Evolutionary conservation across 2,888 invertebrate species (phyloP), one percentile per base, ranked within the genome.

Genomic region (Caenorhabditis sp.): DNA sequence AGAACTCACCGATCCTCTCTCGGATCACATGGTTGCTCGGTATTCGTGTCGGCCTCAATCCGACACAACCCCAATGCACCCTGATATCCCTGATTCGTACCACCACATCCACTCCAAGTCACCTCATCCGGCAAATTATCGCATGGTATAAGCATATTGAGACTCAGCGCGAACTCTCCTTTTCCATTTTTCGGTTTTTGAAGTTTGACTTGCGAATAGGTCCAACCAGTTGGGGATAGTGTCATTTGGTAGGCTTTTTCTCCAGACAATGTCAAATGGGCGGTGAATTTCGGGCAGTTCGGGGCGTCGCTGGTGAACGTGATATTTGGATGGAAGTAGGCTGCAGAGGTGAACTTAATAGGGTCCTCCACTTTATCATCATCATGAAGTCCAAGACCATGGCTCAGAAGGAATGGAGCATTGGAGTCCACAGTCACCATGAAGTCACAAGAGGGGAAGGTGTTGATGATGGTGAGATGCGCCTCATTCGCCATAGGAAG

Each of bases 401-500:
- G 52, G 5, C 26, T 20, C 26, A 56, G 17, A 25, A 14, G 3
- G 26, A 26, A 56, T 17, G 27, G 26, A 4, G 25, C 7, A 5
- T 25, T 17, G 1, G 8, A 1, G 17, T 56, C 23, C 2, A 56
- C 56, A 1, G 25, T 21, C 1, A 71, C 65, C 36, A 53, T 49
- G 52, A 76, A 76, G 49, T 76, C 68, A 54, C 75, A 76, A 12
- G 70, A 60, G 14, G 76, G 76, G 52, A 73, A 69, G 1, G 63
- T 64, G 63, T 80, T 81, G 31, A 81, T 66, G 10, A 81, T 67
- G 1, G 77, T 66, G 23, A 80, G 50, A 60, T 74, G 76, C 8
- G 78, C 74, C 26, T 63, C 65, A 23, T 68, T 67, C 17, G 36
- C 23, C n/a, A 57, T 49, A 1, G 78, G 78, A 23, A 80, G 21